A percentile compares a stretch with the other conserved stretches of the same genome.
These are phyloP conservation scores for Kryphioiulus occultus DNA, from an alignment of 2,888 invertebrate genomes.

Conservation along the genomic window DNA sequence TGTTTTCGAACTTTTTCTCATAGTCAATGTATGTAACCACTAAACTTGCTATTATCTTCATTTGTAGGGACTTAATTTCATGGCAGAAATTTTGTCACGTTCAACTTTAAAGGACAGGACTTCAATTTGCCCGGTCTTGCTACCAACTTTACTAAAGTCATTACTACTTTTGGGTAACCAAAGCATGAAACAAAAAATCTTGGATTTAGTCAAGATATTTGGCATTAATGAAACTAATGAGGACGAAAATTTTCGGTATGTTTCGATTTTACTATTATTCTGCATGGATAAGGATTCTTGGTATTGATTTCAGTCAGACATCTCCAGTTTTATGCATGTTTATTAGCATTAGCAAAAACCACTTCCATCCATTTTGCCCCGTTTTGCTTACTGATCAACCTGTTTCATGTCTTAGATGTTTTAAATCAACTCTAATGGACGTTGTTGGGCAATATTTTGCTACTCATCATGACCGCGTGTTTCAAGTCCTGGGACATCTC, in stretches of 20 bases:
- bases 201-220: conserved; percentile 13
- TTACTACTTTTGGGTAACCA: conserved; percentile 17
- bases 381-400: background rate
- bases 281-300: background rate
- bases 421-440: background rate
- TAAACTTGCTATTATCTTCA: background rate
- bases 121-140: background rate
- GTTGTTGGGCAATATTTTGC: background rate
- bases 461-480: background rate
- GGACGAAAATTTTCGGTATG: conserved; percentile 29
- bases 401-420: background rate
- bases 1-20: no score
- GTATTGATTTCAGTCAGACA: no score
- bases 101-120: background rate
- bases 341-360: no score
- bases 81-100: conserved; percentile 27
- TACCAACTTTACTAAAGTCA: conserved; percentile 37
- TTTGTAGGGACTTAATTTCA: conserved; percentile 39
- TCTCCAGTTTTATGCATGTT: no score
- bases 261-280: background rate
- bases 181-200: background rate
- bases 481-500: background rate
- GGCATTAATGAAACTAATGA: background rate
- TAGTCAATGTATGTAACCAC: background rate
- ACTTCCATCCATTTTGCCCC: no score